These are phyloP conservation scores for Leptoclinus maculatus DNA, from an alignment of 2,797 vertebrate species.

Conservation along the genomic window DNA sequence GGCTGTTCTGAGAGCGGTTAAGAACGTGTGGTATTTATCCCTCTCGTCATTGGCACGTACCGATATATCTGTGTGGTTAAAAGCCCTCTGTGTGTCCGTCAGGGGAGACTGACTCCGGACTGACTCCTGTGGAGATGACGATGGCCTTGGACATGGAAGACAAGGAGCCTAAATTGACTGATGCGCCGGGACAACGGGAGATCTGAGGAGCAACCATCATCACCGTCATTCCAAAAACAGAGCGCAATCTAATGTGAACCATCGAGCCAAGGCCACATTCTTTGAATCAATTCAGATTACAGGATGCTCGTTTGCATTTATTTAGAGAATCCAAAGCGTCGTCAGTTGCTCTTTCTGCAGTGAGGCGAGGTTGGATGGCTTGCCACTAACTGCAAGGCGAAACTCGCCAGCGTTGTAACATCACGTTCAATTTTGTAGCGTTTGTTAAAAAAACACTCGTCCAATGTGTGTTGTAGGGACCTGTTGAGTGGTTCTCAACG, in stretches of 20 bases:
- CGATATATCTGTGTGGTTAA: neutral
- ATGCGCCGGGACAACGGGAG: conserved; percentile 51
- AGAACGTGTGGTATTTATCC: neutral
- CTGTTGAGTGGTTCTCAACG: neutral
- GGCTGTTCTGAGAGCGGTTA: neutral
- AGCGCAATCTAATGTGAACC: neutral
- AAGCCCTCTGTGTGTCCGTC: conserved; percentile 1
- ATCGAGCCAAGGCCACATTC: neutral
- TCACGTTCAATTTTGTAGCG: neutral
- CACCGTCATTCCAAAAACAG: neutral
- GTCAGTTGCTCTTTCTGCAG: neutral
- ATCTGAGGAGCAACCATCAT: conserved; percentile 51
- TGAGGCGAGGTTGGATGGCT: conserved; percentile 2
- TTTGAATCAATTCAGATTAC: neutral
- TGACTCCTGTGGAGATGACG: conserved; percentile 68
- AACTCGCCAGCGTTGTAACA: neutral
- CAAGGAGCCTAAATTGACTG: conserved; percentile 44
- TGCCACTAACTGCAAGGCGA: conserved; percentile 3
- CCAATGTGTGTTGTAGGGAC: neutral
- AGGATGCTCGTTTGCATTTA: conserved; percentile 22
- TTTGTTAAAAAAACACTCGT: conserved; percentile 35
- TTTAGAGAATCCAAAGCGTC: conserved; percentile 23
- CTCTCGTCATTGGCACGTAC: neutral
- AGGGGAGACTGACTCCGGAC: conserved; percentile 64
- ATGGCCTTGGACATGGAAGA: conserved; percentile 65